Evolutionary conservation across 2,888 invertebrate species (phyloP), one percentile per base, ranked within the genome.

Genomic region (Phaedon cochleariae): DNA sequence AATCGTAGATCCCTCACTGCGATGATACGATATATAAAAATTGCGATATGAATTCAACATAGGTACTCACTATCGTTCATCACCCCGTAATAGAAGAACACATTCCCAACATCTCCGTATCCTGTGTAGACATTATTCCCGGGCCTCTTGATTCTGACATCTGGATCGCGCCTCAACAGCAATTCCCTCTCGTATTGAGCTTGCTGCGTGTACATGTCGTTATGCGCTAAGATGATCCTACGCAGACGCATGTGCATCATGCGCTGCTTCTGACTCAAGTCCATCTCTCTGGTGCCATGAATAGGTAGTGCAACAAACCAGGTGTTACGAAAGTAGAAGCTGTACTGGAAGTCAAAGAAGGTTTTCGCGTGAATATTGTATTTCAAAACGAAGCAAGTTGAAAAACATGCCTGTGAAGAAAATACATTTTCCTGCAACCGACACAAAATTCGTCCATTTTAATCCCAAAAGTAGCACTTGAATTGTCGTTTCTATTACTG

Each of bases 191-290:
- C 74, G 64, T 76, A 80, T 15, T 81, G 79, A n/a, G 74, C 65
- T 52, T 80, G 79, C 59, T 80, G 78, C 69, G 80, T 69, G 48
- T 75, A 79, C 80, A 81, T 81, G 59, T 81, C 80, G 10, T 79
- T 79, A 64, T 81, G 81, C 2, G 81, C 79, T 45, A 79, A 60
- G 12, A 80, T 77, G 5, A 82, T 76, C 37, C 81, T 68, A n/a
- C 81, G 69, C 7, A 81, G 59, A 45, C 82, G 69, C 81, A 82
- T 80, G 67, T 81, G 79, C 81, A 82, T 81, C 73, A 81, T 73
- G 12, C 79, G 59, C 68, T 80, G 80, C 18, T 74, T 74, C 55
- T 81, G 79, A 15, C 71, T 71, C 74, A 74, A 74, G 4, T 75
- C 70, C 75, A 78, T 74, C n/a, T 72, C 72, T 61, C 76, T 79